Percentiles rank a stretch among this genome's conserved stretches.
These are phyloP conservation scores for Tokudaia muenninki DNA, from an alignment of 2,797 vertebrate genomes.

Conservation along the genomic window DNA sequence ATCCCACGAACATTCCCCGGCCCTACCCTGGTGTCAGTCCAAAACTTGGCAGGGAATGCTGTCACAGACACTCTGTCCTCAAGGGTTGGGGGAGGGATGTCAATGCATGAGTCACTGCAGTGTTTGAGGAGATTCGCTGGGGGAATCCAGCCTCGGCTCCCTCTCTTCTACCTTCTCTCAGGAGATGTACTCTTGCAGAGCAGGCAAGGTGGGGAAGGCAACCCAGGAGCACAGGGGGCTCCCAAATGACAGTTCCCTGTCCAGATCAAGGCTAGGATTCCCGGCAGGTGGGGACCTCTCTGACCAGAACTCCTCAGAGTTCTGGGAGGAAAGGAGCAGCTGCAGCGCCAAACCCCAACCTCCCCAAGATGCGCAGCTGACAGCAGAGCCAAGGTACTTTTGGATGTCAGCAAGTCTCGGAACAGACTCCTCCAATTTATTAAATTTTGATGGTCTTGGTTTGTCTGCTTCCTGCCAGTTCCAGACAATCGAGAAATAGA, in stretches of 20 bases:
- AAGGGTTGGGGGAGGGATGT: not conserved
- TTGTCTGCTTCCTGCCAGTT: conserved; percentile 17
- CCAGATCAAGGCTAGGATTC: not conserved
- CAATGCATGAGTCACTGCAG: not conserved
- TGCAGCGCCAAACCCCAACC: not conserved
- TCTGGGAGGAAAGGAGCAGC: not conserved
- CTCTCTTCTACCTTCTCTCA: conserved; percentile 2
- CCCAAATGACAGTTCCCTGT: not conserved
- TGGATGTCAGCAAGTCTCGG: conserved; percentile 21
- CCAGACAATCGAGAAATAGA: conserved; percentile 58
- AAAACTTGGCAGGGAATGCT: not conserved
- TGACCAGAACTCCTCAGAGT: not conserved
- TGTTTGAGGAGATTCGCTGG: not conserved
- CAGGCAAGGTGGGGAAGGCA: not conserved
- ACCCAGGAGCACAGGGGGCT: not conserved
- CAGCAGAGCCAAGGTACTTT: not conserved
- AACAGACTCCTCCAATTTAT: conserved; percentile 35
- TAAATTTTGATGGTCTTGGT: conserved; percentile 57
- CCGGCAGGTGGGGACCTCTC: not conserved
- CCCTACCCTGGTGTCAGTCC: not conserved
- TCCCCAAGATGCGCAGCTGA: not conserved
- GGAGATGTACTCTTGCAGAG: not conserved
- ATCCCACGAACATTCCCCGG: not conserved
- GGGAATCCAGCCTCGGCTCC: not conserved
- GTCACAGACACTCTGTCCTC: not conserved